Base-by-base conservation (phyloP, 2,797 vertebrate genomes). In the Selene dorsalis region DNA sequence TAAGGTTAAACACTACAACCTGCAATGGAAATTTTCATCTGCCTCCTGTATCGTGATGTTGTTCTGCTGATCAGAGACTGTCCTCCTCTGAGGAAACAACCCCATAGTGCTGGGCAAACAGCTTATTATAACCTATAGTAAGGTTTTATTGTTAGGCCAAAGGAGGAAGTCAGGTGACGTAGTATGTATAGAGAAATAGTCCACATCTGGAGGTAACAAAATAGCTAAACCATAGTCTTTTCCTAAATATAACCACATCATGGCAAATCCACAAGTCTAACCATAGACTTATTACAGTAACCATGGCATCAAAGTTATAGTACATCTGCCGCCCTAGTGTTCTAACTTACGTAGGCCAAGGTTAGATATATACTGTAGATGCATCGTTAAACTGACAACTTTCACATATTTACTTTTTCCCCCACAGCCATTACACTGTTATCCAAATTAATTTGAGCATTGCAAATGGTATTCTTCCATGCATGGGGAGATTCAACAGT, bases 391-490 rank as follows among this genome's bases (percentile, higher is more conserved):
- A 62, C 12, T 58, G 6, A 32, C 13, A 59, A 45, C 63, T 18
- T 62, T 52, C 20, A 39, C 17, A 28, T 6, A 20, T 2, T 35
- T 26, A 39, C 11, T 26, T 26, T 50, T 32, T 32, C 41, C 18
- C 6, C 6, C 41, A n/a, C 35, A 60, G 17, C 35, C 32, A 52
- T 77, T 32, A 65, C 47, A 60, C 28, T 24, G 12, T 69, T 62
- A 60, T 79, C 63, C 13, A 73, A 69, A 76, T 82, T 71, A 72
- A 74, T 79, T 50, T 55, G 20, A 74, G n/a, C 85, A 77, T 76
- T 72, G 55, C 61, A 79, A 69, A 81, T 80, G 67, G 53, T 79
- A 71, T 80, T 82, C 69, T 68, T 73, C 41, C 48, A 72, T 32
- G 75, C 32, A 7, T 20, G 45, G 45, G 56, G 18, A 47, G 66